Evolutionary conservation across 37 sponge, comb jelly and placozoan species (phyloP), one percentile per base, ranked within the genome.

Genomic region (Diacarnus erythraeanus): DNA sequence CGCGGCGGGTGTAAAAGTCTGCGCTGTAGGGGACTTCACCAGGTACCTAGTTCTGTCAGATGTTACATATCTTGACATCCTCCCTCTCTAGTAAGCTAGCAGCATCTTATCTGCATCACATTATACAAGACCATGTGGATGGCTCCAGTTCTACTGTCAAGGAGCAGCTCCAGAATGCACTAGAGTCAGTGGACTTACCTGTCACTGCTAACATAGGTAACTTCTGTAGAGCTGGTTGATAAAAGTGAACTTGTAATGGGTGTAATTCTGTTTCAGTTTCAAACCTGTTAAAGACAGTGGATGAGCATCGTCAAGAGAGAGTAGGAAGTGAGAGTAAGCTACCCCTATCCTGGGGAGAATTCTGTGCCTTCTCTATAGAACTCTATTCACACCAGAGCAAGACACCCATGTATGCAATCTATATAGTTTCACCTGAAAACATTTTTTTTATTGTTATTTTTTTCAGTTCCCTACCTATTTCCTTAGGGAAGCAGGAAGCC

Each of bases 341-440:
- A 1, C 35, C 74, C 31, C 74, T 64, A n/a, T 44, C 74, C n/a
- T 82, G 82, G 82, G 82, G 82, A 3, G 82, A 64, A 61, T 82
- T 82, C 82, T 82, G 74, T 63, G 74, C 72, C 6, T 72, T 33
- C 73, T 82, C 74, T 64, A 42, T 64, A 1, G 73, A 73, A 42
- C 22, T 74, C 6, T 57, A 61, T 30, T 74, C 74, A 6, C 57
- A 74, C 15, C 57, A 74, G 20, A 38, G 33, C 51, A 47, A 47
- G 10, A 15, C 51, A 47, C n/a, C n/a, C n/a, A 12, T 47, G 51
- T 47, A 47, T 15, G 51, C 51, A 47, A 47, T 47, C 12, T 6
- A 15, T 12, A 23, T 23, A 6, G 5, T 23, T 63, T 23, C 6
- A 6, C 30, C 36, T 17, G 25, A 30, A 12, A 36, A 3, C 9